phyloP scores from a whole-genome alignment of 2,113 vertebrate genomes.

The Cyprinus carpio region DNA sequence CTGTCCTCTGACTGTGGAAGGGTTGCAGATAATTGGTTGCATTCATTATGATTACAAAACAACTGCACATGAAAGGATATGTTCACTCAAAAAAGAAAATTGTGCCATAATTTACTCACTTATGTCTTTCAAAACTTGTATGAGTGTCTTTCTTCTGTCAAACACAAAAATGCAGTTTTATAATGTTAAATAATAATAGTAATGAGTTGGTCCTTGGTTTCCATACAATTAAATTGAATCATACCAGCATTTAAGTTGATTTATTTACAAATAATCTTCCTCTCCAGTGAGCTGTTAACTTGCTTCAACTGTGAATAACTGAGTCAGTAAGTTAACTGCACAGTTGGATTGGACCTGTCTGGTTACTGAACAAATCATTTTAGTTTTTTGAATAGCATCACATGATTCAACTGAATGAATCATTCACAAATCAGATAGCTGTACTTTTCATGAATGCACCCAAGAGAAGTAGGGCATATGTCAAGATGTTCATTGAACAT shows the following conservation, averaged over 20 bases:
- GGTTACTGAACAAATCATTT: neutral
- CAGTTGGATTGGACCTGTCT: neutral
- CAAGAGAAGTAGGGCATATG: neutral
- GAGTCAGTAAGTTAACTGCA: neutral
- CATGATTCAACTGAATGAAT: neutral
- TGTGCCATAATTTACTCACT: neutral
- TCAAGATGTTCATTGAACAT: neutral
- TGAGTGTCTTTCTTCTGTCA: neutral
- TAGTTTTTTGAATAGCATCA: neutral
- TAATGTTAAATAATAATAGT: neutral
- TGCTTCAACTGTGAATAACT: neutral
- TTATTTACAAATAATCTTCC: neutral
- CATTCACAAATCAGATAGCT: neutral
- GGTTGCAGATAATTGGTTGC: neutral
- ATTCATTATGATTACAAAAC: conserved; percentile 21
- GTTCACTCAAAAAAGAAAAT: neutral
- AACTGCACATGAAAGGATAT: neutral
- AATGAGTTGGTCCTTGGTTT: neutral
- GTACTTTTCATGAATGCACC: neutral
- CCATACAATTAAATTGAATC: neutral
- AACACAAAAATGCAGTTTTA: neutral
- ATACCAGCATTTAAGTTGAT: neutral
- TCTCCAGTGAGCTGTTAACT: conserved; percentile 1
- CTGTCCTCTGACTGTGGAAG: conserved; percentile 1
- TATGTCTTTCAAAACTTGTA: neutral